These are phyloP conservation scores for Paedocypris sp. DNA, from an alignment of 2,113 vertebrate species.

Conservation along the genomic window DNA sequence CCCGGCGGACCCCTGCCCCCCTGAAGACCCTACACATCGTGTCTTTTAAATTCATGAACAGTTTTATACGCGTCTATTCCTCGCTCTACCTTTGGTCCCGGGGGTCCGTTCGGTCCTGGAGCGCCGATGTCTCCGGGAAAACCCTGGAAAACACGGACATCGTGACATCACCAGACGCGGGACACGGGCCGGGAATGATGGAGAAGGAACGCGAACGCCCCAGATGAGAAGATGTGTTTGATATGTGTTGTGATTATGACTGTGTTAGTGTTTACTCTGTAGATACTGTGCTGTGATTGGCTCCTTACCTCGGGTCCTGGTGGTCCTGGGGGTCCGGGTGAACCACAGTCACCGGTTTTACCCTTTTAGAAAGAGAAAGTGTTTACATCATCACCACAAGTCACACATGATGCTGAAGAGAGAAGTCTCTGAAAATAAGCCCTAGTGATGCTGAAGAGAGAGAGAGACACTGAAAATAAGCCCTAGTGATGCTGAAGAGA, in stretches of 20 bases:
- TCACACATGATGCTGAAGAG: too few relatives aligned
- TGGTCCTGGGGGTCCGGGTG: conserved; percentile 69
- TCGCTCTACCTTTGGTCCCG: conserved; percentile 80
- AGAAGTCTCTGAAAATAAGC: too few relatives aligned
- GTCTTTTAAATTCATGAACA: background rate
- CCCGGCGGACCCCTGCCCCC: conserved; percentile 78
- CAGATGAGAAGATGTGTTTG: too few relatives aligned
- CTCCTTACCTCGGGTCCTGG: conserved; percentile 85
- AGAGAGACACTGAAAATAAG: too few relatives aligned
- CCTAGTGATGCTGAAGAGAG: too few relatives aligned
- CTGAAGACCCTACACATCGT: conserved; percentile 72
- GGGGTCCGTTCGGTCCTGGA: conserved; percentile 86
- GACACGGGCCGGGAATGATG: too few relatives aligned
- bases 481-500: too few relatives aligned
- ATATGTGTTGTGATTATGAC: too few relatives aligned
- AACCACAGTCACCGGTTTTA: conserved; percentile 75
- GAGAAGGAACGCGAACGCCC: too few relatives aligned
- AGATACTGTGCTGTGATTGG: background rate
- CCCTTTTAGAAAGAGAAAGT: conserved; percentile 64
- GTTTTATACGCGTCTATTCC: too few relatives aligned
- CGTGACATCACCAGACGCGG: too few relatives aligned
- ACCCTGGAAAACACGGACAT: conserved; percentile 64
- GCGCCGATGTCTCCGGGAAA: conserved; percentile 95
- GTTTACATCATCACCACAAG: background rate
- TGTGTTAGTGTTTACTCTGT: too few relatives aligned